These are phyloP conservation scores for Caenorhabditis uteleia DNA, from an alignment of 2,888 invertebrate species.

Conservation along the genomic window DNA sequence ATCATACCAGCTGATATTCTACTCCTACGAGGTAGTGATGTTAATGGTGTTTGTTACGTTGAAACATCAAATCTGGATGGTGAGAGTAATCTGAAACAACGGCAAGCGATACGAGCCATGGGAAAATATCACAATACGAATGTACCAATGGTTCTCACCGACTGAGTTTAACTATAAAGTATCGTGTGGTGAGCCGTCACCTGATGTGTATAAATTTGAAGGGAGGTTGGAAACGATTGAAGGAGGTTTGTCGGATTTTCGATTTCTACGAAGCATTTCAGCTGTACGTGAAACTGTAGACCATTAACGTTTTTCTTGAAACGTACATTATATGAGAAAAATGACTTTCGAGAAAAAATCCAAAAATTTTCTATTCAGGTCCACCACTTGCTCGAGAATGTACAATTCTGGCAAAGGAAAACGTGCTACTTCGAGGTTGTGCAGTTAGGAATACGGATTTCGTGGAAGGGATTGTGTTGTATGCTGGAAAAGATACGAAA, in stretches of 20 bases:
- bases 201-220: slow-evolving; percentile 92
- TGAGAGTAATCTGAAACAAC: slow-evolving; percentile 91
- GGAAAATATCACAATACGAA: slow-evolving; percentile 75
- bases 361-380: slow-evolving; percentile 15
- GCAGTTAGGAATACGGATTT: slow-evolving; percentile 93
- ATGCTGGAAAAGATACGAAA: slow-evolving; percentile 90
- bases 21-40: slow-evolving; percentile 74
- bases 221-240: slow-evolving; percentile 74
- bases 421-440: slow-evolving; percentile 89
- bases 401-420: slow-evolving; percentile 74
- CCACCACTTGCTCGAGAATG: slow-evolving; percentile 77
- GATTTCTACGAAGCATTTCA: too few relatives aligned
- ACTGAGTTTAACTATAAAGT: slow-evolving; percentile 51
- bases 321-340: too few relatives aligned
- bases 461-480: slow-evolving; percentile 93
- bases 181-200: slow-evolving; percentile 86
- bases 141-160: slow-evolving; percentile 47
- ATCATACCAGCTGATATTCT: slow-evolving; percentile 93
- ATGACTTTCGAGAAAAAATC: neutral
- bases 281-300: too few relatives aligned
- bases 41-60: slow-evolving; percentile 80
- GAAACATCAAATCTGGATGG: slow-evolving; percentile 96
- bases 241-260: slow-evolving; percentile 77
- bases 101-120: slow-evolving; percentile 77
- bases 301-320: too few relatives aligned